phyloP scores from a whole-genome alignment of 2,113 vertebrate species.

The Equus przewalskii region DNA sequence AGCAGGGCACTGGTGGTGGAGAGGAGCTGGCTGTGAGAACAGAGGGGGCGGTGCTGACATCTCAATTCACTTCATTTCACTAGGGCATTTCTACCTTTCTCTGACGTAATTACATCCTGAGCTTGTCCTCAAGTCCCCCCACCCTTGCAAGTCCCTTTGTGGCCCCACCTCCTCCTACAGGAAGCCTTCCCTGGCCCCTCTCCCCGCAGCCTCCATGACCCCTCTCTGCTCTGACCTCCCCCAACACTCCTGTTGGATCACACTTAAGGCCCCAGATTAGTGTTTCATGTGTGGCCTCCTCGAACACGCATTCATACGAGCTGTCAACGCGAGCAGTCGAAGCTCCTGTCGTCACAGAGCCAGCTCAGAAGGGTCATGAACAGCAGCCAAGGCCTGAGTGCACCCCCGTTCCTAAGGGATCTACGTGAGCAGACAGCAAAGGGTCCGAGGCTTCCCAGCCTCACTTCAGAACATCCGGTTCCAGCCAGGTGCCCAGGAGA shows the following conservation, averaged over 20 bases:
- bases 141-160: not conserved
- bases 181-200: not conserved
- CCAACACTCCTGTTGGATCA: not conserved
- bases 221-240: not conserved
- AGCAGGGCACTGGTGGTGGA: not conserved
- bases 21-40: not conserved
- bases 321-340: accelerated
- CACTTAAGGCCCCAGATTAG: too few relatives aligned
- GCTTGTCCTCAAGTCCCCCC: not conserved
- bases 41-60: slow-evolving; percentile 23
- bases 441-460: accelerated
- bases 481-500: not conserved
- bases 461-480: not conserved
- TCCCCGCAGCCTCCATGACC: accelerated
- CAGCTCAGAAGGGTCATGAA: not conserved
- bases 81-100: slow-evolving; percentile 17
- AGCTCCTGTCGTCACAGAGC: not conserved
- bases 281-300: not conserved
- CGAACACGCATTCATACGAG: too few relatives aligned
- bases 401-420: not conserved
- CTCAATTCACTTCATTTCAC: slow-evolving; percentile 54
- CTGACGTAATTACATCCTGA: not conserved
- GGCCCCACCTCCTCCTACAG: not conserved
- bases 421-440: not conserved
- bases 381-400: accelerated